These are phyloP conservation scores for Meloidogyne floridensis DNA, from an alignment of 1,140 invertebrate genomes.

Conservation along the genomic window DNA sequence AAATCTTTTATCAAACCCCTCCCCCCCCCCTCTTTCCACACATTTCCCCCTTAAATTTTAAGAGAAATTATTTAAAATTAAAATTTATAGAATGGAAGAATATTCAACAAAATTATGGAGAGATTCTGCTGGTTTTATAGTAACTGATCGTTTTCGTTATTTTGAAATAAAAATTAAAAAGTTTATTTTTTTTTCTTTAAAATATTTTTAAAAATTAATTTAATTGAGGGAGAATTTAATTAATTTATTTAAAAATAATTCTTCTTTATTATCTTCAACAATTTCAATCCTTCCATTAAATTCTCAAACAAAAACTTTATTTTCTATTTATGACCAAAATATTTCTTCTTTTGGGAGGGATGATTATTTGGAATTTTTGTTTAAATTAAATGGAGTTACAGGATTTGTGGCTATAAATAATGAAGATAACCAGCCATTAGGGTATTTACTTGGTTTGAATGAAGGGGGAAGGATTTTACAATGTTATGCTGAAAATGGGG, in stretches of 20 bases:
- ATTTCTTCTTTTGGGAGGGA: slow-evolving; percentile 32
- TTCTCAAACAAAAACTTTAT: slow-evolving; percentile 20
- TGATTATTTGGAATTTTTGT: slow-evolving; percentile 30
- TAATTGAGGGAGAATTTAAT: not conserved
- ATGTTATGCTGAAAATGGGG: slow-evolving; percentile 44
- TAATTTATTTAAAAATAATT: not conserved
- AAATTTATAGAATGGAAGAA: slow-evolving; percentile 33
- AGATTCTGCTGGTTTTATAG: slow-evolving; percentile 49
- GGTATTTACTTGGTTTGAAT: slow-evolving; percentile 40
- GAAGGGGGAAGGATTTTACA: slow-evolving; percentile 36
- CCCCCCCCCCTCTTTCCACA: too few species aligned
- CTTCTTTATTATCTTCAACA: not conserved
- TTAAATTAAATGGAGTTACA: slow-evolving; percentile 19
- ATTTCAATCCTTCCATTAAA: slow-evolving; percentile 12
- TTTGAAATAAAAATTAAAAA: slow-evolving; percentile 43
- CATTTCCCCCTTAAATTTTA: too few species aligned
- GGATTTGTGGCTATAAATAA: slow-evolving; percentile 45
- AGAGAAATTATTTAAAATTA: too few species aligned
- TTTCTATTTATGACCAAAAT: slow-evolving; percentile 39
- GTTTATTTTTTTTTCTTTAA: slow-evolving; percentile 7
- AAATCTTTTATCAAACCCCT: not conserved
- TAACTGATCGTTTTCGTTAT: slow-evolving; percentile 45
- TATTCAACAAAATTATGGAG: slow-evolving; percentile 45
- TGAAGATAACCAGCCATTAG: slow-evolving; percentile 39
- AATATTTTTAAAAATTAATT: slow-evolving; percentile 10